These are phyloP conservation scores for Linepithema humile DNA, from an alignment of 1,140 invertebrate species.

Conservation along the genomic window DNA sequence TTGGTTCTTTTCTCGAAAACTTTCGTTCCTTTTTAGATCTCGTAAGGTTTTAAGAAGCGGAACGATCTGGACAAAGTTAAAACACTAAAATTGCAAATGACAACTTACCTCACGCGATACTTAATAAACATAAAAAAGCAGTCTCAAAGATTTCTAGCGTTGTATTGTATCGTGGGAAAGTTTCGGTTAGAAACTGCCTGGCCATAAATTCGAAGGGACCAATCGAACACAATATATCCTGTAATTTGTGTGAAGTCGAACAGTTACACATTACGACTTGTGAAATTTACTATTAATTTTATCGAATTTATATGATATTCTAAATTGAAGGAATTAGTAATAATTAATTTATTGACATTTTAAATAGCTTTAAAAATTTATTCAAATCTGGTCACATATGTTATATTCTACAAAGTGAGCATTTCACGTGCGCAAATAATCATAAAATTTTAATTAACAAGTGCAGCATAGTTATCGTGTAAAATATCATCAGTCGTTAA, in stretches of 20 bases:
- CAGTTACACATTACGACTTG: neutral
- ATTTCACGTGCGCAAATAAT: neutral
- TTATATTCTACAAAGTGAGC: neutral
- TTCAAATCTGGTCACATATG: neutral
- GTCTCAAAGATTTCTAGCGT: neutral
- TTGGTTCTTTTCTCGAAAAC: neutral
- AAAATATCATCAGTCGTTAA: neutral
- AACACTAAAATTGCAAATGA: slow-evolving; percentile 15
- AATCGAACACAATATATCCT: neutral
- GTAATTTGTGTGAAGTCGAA: neutral
- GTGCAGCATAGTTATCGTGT: neutral
- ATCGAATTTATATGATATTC: neutral
- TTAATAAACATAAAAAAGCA: neutral
- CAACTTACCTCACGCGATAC: slow-evolving; percentile 1
- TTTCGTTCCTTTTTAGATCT: neutral
- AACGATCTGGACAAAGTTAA: neutral
- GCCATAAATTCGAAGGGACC: slow-evolving; percentile 25
- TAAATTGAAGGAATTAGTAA: no score
- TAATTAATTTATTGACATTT: neutral
- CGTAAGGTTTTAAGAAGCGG: neutral
- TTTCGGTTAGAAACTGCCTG: slow-evolving; percentile 3
- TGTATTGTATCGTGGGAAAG: neutral
- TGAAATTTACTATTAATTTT: no score
- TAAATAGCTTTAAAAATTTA: neutral
- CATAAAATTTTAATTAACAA: neutral